Evolutionary conservation across 2,888 invertebrate species (phyloP), one percentile per base, ranked within the genome.

Genomic region (Athalia rosae): DNA sequence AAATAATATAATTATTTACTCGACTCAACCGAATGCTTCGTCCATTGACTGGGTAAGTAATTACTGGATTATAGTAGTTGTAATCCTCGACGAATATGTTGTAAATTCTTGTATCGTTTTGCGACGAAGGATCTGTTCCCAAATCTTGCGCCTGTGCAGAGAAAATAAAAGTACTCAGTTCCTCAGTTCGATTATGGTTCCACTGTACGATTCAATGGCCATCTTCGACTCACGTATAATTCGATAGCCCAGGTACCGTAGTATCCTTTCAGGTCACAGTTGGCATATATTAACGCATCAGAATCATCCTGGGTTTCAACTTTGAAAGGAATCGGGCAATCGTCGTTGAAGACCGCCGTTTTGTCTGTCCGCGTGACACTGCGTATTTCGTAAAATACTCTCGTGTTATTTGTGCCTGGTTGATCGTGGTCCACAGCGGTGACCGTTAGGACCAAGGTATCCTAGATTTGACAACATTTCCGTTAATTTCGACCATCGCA

Each of bases 21-120:
- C 63, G 79, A 76, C 79, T 81, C 4, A 83, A 62, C 15, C 81
- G 76, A 61, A 84, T 80, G 73, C 62, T 79, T 69, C 79, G 64
- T 5, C 71, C 73, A 45, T 28, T 43, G 3, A 11, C 77, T 43
- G 94, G 94, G 83, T 91, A 92, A 47, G 90, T 85, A 80, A 94
- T 93, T 64, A 83, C 85, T 0, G 94, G 94, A 2, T 85, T 82
- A 80, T 92, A 88, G 87, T 91, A 94, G 88, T 94, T 94, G 87
- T 90, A 92, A 0, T 93, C 93, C 0, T 86, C 87, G 45, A 94
- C 87, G 78, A 87, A 85, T 69, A 93, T 83, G 71, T 90, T 83
- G 86, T 92, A 93, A 4, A 84, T 88, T 80, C 77, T 79, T 11
- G 82, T 82, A 59, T 90, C 89, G 48, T 88, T 85, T 0, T 91